Base-by-base conservation (phyloP, 2,113 vertebrate genomes). In the Paraplagusia blochii region DNA sequence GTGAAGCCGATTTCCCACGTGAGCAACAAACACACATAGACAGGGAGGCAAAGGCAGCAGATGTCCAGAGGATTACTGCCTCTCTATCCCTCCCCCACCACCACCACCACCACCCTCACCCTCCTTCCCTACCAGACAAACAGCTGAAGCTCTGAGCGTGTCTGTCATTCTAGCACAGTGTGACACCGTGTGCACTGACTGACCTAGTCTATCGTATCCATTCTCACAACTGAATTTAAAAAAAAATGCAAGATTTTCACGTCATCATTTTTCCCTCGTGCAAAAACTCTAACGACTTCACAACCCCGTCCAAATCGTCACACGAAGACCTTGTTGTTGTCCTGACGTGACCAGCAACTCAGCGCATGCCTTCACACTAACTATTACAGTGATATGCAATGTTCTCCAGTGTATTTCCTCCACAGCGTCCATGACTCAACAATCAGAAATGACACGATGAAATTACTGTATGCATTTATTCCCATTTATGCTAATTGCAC, bases 21-120 rank as follows among this genome's bases (percentile, higher is more conserved):
- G 56, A 77, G 57, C 19, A 22, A 56, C n/a, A 17, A 12, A 59
- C 35, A 63, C 44, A 78, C 15, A 48, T n/a, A 36, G 57, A 7
- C 38, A 55, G 65, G 46, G 56, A 5, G 48, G 72, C 47, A 49
- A 69, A 33, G 59, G 74, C 83, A 83, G 69, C 87, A 91, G 85
- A 90, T 89, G 90, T 85, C 66, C 57, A 16, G 54, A 35, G 87
- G 90, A 89, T 90, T 88, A 90, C 22, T 79, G 56, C 44, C 66
- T 72, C 58, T 64, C 60, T 43, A 48, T 60, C 62, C 49, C 66
- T 66, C 17, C 13, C 8, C 4, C 48, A 8, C 59, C n/a, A n/a
- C n/a, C n/a, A n/a, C n/a, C n/a, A n/a, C n/a, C n/a, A n/a, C n/a
- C n/a, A n/a, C n/a, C n/a, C n/a, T n/a, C n/a, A n/a, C 67, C 53